These are phyloP conservation scores for Flabesymbios commensalis DNA, from an alignment of 2,888 invertebrate species.

Conservation along the genomic window DNA sequence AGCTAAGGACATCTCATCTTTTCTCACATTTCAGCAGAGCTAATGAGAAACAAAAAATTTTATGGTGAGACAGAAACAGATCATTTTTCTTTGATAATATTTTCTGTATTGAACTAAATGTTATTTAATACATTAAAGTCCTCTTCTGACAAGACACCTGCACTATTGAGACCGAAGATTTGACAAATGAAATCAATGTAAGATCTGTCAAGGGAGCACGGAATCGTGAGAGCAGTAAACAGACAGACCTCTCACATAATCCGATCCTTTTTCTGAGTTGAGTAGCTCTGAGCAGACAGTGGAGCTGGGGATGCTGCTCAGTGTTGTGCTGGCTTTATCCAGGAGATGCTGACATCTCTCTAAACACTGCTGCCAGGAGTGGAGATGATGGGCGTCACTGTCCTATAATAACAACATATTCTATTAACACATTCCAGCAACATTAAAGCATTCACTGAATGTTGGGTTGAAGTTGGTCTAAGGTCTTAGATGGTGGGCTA, in stretches of 20 bases:
- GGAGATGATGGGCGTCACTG: constrained; percentile 44
- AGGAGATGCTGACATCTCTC: constrained; percentile 66
- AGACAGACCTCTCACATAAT: constrained; percentile 65
- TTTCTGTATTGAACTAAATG: no score
- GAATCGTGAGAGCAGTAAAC: neutral
- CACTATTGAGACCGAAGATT: neutral
- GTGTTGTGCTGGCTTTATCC: constrained; percentile 65
- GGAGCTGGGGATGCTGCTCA: constrained; percentile 66
- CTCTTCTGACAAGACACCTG: no score
- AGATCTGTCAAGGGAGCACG: no score
- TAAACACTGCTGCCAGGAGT: constrained; percentile 63
- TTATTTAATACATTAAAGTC: no score
- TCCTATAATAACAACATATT: constrained; percentile 15
- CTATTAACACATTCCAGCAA: neutral
- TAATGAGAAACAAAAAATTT: no score
- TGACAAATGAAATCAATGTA: neutral
- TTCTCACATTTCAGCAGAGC: no score
- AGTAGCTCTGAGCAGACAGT: constrained; percentile 66
- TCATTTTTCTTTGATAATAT: no score
- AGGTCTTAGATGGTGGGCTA: neutral
- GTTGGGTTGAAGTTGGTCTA: neutral
- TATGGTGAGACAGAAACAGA: no score
- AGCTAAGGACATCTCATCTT: no score
- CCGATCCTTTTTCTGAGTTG: constrained; percentile 65
- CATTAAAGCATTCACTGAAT: neutral